Base-by-base conservation (phyloP, 2,797 vertebrate species). In the Otolemur crassicaudatus region DNA sequence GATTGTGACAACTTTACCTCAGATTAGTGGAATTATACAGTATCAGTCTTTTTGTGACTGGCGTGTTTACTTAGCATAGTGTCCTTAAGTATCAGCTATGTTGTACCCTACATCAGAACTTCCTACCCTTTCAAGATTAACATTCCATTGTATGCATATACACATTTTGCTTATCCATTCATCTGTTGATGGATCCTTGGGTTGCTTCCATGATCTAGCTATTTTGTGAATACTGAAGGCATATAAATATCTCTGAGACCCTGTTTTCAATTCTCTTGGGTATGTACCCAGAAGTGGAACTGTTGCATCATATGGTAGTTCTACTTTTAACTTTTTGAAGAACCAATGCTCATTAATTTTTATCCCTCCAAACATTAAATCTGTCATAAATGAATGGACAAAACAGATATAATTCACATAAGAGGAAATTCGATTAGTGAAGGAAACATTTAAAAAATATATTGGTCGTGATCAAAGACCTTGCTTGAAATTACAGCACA, bases 341-440 rank as follows among this genome's bases (percentile, higher is more conserved):
- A 67, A 75, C 22, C 10, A 87, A 3, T 70, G 6, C 12, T 87
- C 31, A 7, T 80, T 90, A 17, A 25, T 80, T 72, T 93, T 95
- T 85, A 84, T 70, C 22, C 10, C 13, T 20, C 20, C 14, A 95
- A 97, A 90, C n/a, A 80, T 58, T 87, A 79, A 85, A 13, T 87
- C 29, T 94, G 89, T 88, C 69, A 69, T 75, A 94, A 60, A 37
- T 73, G 29, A 96, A 60, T 91, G 77, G 29, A 43, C 29, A 81
- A 87, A 87, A 63, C 10, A 82, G 37, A 23, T 88, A 17, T 20
- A 85, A 82, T 88, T 90, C 49, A 85, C 20, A 80, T 5, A 65
- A 87, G 56, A 11, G 13, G 29, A 85, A 95, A 73, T 86, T 60
- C 2, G 89, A 2, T 80, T 73, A 91, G 46, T 96, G 77, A 95